Percentiles rank a stretch among this genome's conserved stretches.
phyloP scores from a whole-genome alignment of 1,140 invertebrate genomes.

The Amyelois transitella region DNA sequence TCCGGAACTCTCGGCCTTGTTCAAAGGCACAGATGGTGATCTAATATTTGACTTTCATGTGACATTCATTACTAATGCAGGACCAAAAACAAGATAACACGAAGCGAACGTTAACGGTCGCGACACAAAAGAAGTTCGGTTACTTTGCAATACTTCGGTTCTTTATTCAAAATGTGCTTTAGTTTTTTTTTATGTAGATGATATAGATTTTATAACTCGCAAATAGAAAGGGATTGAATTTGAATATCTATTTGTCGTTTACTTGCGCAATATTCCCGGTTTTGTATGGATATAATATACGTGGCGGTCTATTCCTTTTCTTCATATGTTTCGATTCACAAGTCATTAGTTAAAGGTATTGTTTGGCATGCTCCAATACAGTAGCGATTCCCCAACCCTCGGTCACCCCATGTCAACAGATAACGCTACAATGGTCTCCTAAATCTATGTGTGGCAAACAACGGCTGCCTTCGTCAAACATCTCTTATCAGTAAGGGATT shows the following conservation, averaged over 20 bases:
- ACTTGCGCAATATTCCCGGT: too few relatives aligned
- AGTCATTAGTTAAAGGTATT: conserved; percentile 16
- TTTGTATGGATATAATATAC: too few relatives aligned
- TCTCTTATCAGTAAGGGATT: background rate
- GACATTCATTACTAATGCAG: background rate
- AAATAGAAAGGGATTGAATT: too few relatives aligned
- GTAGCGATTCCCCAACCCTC: conserved; percentile 1
- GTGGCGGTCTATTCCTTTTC: too few relatives aligned
- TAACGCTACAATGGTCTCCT: conserved; percentile 10
- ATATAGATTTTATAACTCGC: too few relatives aligned
- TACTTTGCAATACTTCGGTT: background rate
- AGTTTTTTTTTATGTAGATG: too few relatives aligned
- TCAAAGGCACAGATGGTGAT: background rate
- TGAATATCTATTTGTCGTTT: too few relatives aligned
- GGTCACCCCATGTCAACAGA: conserved; percentile 13
- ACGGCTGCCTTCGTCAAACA: conserved; percentile 10
- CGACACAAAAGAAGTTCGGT: background rate
- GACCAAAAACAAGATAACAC: background rate
- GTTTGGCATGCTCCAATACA: conserved; percentile 6
- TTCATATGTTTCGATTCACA: too few relatives aligned
- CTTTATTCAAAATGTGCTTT: too few relatives aligned
- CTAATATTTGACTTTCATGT: background rate
- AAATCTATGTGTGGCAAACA: conserved; percentile 7
- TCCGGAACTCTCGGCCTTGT: background rate
- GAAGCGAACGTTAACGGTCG: background rate